These are phyloP conservation scores for Sipha flava DNA, from an alignment of 1,140 invertebrate species.

Conservation along the genomic window DNA sequence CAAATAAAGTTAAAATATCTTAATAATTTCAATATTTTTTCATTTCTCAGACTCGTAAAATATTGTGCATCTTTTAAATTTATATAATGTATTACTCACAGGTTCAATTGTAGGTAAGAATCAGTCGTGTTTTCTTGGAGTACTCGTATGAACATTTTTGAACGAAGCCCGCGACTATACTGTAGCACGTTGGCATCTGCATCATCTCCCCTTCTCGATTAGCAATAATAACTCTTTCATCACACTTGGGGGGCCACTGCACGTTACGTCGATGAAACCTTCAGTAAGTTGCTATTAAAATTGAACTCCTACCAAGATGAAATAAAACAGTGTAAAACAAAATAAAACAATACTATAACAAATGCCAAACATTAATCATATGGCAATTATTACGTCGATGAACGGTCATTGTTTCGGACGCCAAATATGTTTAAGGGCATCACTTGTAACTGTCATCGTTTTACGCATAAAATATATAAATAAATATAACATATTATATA, in stretches of 20 bases:
- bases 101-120: no score
- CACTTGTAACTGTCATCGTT: no score
- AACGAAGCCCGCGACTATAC: background rate
- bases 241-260: background rate
- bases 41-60: no score
- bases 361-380: slow-evolving; percentile 3
- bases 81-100: background rate
- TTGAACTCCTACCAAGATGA: slow-evolving; percentile 24
- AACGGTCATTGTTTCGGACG: background rate
- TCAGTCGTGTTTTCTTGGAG: background rate
- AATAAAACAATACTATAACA: background rate
- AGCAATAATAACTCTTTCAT: slow-evolving; percentile 11
- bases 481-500: no score
- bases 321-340: background rate
- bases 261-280: slow-evolving; percentile 3
- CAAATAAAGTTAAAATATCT: no score
- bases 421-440: background rate
- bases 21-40: no score
- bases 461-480: no score
- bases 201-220: background rate
- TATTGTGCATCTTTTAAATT: no score
- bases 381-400: background rate
- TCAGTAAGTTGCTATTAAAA: background rate
- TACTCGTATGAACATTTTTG: background rate
- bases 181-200: slow-evolving; percentile 10